Conservation (phyloP, 2,113 vertebrate species). For the Papio anubis region DNA sequence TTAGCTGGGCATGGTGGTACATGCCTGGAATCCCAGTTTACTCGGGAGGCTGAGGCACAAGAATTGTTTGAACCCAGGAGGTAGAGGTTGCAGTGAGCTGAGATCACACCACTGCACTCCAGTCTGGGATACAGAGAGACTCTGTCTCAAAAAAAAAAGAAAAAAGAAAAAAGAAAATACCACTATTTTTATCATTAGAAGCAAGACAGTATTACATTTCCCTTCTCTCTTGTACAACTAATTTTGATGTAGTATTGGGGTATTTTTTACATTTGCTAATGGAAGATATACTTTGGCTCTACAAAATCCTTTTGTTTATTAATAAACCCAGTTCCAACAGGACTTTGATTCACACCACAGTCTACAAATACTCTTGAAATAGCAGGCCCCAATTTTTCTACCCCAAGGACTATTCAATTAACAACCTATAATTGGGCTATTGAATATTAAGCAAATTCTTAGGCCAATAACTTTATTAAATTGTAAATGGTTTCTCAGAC, state of each 20-base stretch:
- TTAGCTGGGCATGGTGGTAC: too few relatives aligned
- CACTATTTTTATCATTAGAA: slow-evolving; percentile 8
- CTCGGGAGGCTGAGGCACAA: too few relatives aligned
- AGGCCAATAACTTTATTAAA: slow-evolving; percentile 8
- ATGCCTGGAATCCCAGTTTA: too few relatives aligned
- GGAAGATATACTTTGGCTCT: background rate
- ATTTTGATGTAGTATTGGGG: background rate
- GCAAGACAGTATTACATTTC: background rate
- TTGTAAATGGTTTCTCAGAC: background rate
- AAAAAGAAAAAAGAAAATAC: background rate
- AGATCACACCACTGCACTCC: background rate
- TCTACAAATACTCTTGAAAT: slow-evolving; percentile 30
- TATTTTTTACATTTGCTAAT: slow-evolving; percentile 36
- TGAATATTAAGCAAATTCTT: slow-evolving; percentile 18
- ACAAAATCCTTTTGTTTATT: slow-evolving; percentile 40
- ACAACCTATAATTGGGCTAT: background rate
- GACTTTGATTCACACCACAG: background rate
- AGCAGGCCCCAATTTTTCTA: slow-evolving; percentile 9
- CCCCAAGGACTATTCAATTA: background rate
- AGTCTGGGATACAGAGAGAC: background rate
- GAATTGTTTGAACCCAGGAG: background rate
- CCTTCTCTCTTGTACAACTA: background rate
- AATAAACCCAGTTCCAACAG: slow-evolving; percentile 15
- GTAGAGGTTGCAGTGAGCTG: too few relatives aligned
- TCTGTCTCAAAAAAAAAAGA: background rate